phyloP scores from a whole-genome alignment of 2,797 vertebrate species.

The Neomorphus geoffroyi region DNA sequence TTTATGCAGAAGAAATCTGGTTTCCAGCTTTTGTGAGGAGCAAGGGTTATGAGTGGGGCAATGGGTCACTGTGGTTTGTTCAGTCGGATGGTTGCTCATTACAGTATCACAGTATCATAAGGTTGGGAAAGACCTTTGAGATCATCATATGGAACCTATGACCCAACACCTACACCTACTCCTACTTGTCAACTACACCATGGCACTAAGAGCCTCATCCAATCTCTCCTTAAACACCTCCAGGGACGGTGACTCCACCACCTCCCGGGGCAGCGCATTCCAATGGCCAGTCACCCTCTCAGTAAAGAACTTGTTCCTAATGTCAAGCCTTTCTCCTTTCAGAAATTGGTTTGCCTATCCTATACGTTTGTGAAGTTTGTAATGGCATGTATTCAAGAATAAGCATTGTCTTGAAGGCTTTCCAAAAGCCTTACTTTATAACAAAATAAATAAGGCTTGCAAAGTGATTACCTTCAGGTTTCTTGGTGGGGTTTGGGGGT shows the following conservation, averaged over 20 bases:
- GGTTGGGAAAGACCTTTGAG: too few species aligned
- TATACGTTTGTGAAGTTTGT: not conserved
- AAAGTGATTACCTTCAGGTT: not conserved
- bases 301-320: too few species aligned
- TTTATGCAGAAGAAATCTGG: not conserved
- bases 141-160: too few species aligned
- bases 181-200: too few species aligned
- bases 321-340: too few species aligned
- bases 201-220: too few species aligned
- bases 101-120: too few species aligned
- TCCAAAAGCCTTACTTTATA: slow-evolving; percentile 31
- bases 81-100: slow-evolving; percentile 28
- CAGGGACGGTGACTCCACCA: too few species aligned
- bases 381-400: slow-evolving; percentile 55
- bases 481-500: not conserved
- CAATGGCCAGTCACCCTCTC: too few species aligned
- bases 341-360: not conserved
- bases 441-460: slow-evolving; percentile 29
- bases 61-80: not conserved
- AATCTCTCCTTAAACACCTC: too few species aligned
- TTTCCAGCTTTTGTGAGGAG: not conserved
- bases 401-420: slow-evolving; percentile 39
- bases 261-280: too few species aligned
- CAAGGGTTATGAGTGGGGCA: not conserved
- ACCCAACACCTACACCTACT: too few species aligned